phyloP scores from a whole-genome alignment of 1,140 invertebrate genomes.

The Contarinia nasturtii region DNA sequence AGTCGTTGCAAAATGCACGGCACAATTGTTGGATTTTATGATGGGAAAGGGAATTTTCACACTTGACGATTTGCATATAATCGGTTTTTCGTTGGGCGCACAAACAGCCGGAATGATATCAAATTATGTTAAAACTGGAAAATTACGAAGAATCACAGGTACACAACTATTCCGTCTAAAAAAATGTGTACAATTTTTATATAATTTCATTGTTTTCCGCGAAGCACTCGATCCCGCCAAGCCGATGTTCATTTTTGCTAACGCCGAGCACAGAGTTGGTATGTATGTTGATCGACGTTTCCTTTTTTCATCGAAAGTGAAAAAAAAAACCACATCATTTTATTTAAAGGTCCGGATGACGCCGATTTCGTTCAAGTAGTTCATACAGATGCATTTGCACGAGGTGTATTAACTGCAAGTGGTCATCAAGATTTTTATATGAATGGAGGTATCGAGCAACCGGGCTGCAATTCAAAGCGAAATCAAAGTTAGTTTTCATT shows the following conservation, averaged over 20 bases:
- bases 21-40: conserved; percentile 39
- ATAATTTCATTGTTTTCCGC: too few relatives aligned
- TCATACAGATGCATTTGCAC: conserved; percentile 39
- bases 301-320: too few relatives aligned
- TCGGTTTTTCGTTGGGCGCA: conserved; percentile 58
- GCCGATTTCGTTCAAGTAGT: conserved; percentile 32
- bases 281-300: conserved; percentile 5
- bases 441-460: conserved; percentile 73
- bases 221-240: conserved; percentile 36
- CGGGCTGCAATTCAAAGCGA: conserved; percentile 36
- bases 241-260: conserved; percentile 30
- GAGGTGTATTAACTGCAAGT: conserved; percentile 27
- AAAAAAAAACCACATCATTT: too few relatives aligned
- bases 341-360: conserved; percentile 22
- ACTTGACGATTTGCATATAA: conserved; percentile 51
- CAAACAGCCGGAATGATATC: conserved; percentile 69
- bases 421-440: conserved; percentile 66
- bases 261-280: conserved; percentile 29
- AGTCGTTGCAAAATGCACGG: conserved; percentile 32
- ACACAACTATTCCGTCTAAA: conserved; percentile 3
- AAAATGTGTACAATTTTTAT: neutral
- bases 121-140: conserved; percentile 29
- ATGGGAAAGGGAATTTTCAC: conserved; percentile 30
- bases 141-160: conserved; percentile 31
- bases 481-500: neutral